phyloP scores from a whole-genome alignment of 2,113 vertebrate species.

The Ptilorrhoa leucosticta region DNA sequence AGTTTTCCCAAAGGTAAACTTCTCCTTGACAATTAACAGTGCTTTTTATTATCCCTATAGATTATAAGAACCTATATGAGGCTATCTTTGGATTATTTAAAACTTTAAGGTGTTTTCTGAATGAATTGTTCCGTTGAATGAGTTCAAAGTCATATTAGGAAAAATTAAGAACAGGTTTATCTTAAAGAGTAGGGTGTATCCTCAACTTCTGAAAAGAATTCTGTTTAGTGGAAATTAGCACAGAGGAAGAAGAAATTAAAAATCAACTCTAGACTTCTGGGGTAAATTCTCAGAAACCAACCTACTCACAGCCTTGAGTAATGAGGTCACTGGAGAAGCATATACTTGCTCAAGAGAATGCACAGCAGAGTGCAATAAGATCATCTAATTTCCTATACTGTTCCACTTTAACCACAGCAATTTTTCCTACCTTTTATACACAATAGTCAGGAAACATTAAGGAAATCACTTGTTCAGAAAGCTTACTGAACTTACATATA shows the following conservation, averaged over 20 bases:
- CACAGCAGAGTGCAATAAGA: neutral
- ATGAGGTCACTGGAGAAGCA: neutral
- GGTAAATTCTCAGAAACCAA: neutral
- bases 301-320: neutral
- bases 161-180: neutral
- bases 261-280: neutral
- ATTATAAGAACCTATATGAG: neutral
- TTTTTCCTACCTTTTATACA: neutral
- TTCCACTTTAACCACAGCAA: neutral
- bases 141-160: neutral
- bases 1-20: neutral
- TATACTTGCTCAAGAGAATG: neutral
- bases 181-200: neutral
- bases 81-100: neutral
- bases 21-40: neutral
- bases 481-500: neutral
- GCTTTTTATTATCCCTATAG: neutral
- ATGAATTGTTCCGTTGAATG: neutral
- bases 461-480: slow-evolving; percentile 13
- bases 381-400: neutral
- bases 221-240: neutral
- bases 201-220: neutral
- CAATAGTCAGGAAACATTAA: neutral
- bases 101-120: neutral
- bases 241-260: neutral